Conservation (phyloP, 2,113 vertebrate genomes). For the Anguilla rostrata region DNA sequence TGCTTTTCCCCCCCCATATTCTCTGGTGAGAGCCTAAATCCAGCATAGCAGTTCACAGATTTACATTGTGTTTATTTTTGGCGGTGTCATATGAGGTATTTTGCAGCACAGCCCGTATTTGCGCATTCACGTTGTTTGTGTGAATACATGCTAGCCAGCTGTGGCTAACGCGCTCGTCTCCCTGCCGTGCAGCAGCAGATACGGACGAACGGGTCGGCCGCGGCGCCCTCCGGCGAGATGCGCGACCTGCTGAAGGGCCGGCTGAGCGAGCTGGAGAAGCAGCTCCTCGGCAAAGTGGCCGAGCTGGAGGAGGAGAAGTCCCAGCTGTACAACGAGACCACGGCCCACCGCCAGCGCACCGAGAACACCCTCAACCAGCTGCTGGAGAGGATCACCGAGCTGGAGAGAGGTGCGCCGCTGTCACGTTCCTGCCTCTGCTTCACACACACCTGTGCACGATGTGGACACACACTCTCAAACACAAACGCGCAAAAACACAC, state of each 20-base stretch:
- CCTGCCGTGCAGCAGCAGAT: slow-evolving; percentile 76
- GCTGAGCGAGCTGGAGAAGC: slow-evolving; percentile 86
- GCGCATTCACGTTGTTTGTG: no score
- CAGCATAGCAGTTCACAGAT: no score
- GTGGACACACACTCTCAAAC: background rate
- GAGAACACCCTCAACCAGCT: slow-evolving; percentile 85
- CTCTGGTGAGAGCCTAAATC: background rate
- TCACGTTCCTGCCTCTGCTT: background rate
- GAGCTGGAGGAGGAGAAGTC: slow-evolving; percentile 95
- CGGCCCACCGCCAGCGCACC: slow-evolving; percentile 87
- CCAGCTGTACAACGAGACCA: slow-evolving; percentile 90
- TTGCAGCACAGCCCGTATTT: no score
- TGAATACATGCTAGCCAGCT: background rate
- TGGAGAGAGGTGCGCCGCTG: slow-evolving; percentile 82
- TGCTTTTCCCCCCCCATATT: background rate
- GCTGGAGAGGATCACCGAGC: slow-evolving; percentile 88
- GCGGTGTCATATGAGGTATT: no score
- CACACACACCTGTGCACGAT: background rate
- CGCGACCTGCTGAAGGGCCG: slow-evolving; percentile 86
- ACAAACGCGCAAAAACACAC: background rate
- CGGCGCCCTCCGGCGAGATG: slow-evolving; percentile 77
- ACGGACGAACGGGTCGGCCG: slow-evolving; percentile 72
- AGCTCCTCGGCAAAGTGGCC: slow-evolving; percentile 88
- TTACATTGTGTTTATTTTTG: no score
- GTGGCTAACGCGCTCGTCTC: background rate